These are phyloP conservation scores for Drosophila bocki DNA, from an alignment of 1,140 invertebrate species.

Conservation along the genomic window DNA sequence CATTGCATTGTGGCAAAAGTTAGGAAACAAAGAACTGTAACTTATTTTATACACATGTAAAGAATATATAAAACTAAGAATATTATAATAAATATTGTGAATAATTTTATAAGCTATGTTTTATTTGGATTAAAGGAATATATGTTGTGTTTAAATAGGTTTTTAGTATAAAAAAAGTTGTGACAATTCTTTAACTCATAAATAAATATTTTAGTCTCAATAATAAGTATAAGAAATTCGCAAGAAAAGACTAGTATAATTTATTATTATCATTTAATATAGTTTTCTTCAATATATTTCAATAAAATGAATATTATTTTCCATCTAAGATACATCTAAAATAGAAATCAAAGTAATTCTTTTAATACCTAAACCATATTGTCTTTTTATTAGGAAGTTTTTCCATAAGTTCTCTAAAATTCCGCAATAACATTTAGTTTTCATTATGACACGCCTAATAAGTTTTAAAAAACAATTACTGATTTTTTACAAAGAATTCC, in stretches of 20 bases:
- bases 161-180: not conserved
- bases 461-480: not conserved
- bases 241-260: not conserved
- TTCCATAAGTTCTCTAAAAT: not conserved
- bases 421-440: too few relatives aligned
- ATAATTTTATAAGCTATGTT: not conserved
- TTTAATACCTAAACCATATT: too few relatives aligned
- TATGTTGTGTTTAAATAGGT: not conserved
- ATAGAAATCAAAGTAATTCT: too few relatives aligned
- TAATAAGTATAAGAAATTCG: too few relatives aligned
- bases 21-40: constrained; percentile 8
- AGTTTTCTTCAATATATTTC: too few relatives aligned
- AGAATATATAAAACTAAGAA: not conserved
- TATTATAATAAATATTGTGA: not conserved
- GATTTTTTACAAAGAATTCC: not conserved
- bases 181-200: too few relatives aligned
- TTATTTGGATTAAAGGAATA: not conserved
- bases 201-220: too few relatives aligned
- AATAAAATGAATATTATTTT: not conserved
- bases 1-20: constrained; percentile 46
- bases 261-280: not conserved
- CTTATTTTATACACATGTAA: not conserved
- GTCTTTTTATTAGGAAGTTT: not conserved
- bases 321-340: too few relatives aligned
- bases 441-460: not conserved